Percentiles rank a stretch among this genome's conserved stretches.
Evolutionary conservation across 1,140 invertebrate genomes (phyloP).

Genomic region (Teleogryllus occipitalis): DNA sequence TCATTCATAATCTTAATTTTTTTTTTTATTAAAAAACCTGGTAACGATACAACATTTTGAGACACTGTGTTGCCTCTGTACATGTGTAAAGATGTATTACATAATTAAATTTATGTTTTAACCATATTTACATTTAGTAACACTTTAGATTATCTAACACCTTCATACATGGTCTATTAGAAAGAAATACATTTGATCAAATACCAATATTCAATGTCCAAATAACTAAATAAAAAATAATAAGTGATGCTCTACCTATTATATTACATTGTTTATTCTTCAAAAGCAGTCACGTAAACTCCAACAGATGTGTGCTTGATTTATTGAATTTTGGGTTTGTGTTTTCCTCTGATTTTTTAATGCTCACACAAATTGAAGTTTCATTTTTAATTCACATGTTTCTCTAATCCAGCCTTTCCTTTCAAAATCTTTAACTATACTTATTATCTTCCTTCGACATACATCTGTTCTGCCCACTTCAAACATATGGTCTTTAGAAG

Average conservation of each 20-base stretch:
- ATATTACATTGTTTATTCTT: not conserved
- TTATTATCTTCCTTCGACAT: not conserved
- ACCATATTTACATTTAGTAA: no score
- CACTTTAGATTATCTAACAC: no score
- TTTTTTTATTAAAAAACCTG: no score
- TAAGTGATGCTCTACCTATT: not conserved
- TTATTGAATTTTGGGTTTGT: not conserved
- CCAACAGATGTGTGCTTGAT: not conserved
- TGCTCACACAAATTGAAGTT: not conserved
- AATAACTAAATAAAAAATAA: not conserved
- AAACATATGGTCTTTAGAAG: not conserved
- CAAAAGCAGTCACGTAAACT: not conserved
- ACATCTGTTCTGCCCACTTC: not conserved
- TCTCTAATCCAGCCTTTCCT: conserved; percentile 10
- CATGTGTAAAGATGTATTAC: no score
- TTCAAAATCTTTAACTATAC: not conserved
- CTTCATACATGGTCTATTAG: no score
- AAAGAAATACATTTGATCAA: not conserved
- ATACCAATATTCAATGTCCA: not conserved
- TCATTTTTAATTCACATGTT: not conserved
- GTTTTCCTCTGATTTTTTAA: not conserved
- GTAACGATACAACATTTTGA: no score
- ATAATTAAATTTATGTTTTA: no score
- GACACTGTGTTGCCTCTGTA: no score
- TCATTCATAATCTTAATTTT: no score